Percentiles rank a stretch among this genome's conserved stretches.
phyloP scores from a whole-genome alignment of 2,113 vertebrate genomes.

The Conger conger region DNA sequence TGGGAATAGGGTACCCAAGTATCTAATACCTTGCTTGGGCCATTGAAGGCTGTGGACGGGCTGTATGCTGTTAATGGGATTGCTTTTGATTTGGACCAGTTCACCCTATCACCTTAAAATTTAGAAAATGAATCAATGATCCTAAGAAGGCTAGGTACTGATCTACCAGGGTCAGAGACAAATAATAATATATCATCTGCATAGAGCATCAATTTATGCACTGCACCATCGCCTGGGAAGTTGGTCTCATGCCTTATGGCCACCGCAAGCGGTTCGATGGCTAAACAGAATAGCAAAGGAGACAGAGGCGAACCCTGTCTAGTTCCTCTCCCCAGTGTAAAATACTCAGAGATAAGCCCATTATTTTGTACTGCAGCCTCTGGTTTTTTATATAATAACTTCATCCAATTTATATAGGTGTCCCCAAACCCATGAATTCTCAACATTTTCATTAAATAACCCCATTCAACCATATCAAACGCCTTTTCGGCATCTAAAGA shows the following conservation, averaged over 20 bases:
- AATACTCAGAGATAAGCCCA: conserved; percentile 22
- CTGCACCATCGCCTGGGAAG: conserved; percentile 9
- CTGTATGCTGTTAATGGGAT: no score
- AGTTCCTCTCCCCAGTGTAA: conserved; percentile 13
- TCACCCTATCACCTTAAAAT: no score
- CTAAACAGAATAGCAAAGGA: conserved; percentile 15
- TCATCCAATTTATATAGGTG: conserved; percentile 25
- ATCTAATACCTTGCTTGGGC: no score
- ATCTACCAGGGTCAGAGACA: no score
- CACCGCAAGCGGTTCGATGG: conserved; percentile 8
- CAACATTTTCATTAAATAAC: conserved; percentile 22
- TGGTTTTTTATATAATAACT: conserved; percentile 21
- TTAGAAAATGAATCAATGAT: no score
- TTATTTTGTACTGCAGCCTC: conserved; percentile 26
- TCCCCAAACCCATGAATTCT: conserved; percentile 9
- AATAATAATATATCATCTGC: no score
- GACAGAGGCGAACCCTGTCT: conserved; percentile 19
- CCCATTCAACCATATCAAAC: conserved; percentile 24
- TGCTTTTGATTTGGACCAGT: no score
- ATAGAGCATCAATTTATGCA: no score
- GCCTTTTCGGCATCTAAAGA: conserved; percentile 30
- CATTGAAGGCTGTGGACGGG: no score
- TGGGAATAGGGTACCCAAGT: no score
- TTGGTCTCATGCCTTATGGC: background rate
- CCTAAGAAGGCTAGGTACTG: no score